Conservation (phyloP, 2,113 vertebrate species). For the Callaeas wilsoni region DNA sequence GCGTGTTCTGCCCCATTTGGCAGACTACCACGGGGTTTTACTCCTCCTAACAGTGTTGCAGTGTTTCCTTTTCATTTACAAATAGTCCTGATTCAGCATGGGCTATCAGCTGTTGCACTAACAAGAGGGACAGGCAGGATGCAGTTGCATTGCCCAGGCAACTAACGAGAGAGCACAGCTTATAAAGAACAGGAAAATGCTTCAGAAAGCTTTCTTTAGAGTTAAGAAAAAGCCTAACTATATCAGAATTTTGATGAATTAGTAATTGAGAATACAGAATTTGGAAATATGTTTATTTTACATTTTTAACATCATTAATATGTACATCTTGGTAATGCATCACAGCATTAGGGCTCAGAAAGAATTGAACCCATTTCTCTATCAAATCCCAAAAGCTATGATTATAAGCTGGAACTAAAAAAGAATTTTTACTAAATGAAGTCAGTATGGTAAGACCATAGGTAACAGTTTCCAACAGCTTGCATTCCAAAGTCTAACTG, state of each 20-base stretch:
- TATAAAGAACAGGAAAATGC: background rate
- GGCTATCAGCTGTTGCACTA: conserved; percentile 5
- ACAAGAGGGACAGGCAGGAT: background rate
- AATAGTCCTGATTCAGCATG: background rate
- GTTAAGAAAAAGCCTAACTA: background rate
- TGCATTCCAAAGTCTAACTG: background rate
- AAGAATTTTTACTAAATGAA: background rate
- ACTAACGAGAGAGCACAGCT: background rate
- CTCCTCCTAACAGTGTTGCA: conserved; percentile 21
- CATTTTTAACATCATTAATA: background rate
- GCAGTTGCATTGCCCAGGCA: conserved; percentile 15
- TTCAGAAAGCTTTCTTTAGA: background rate
- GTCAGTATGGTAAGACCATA: background rate
- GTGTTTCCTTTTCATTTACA: conserved; percentile 32
- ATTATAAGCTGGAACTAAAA: background rate
- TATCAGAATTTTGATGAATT: background rate
- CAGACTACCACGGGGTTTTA: background rate
- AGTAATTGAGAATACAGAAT: background rate
- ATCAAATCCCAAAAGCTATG: background rate
- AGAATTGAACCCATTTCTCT: background rate
- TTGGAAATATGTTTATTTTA: background rate
- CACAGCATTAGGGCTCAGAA: background rate
- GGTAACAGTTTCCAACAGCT: background rate
- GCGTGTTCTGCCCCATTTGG: conserved; percentile 7
- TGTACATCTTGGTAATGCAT: background rate